Evolutionary conservation across 1,140 invertebrate genomes (phyloP), one percentile per base, ranked within the genome.

Genomic region (Phenacoccus solenopsis): DNA sequence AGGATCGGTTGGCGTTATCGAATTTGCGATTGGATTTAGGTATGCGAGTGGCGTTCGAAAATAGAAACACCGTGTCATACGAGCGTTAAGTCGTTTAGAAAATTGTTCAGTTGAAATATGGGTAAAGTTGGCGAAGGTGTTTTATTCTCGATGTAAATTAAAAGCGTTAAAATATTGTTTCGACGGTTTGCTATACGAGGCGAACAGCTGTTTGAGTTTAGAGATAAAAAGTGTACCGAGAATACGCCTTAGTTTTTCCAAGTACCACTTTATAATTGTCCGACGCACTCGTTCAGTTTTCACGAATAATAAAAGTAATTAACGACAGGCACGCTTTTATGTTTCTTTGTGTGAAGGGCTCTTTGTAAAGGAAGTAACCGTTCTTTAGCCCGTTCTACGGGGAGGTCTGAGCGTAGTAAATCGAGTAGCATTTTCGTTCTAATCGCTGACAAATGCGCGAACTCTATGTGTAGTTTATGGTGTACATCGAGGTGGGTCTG

Each of bases 241-340:
- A 16, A 49, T 16, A 49, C 13, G 20, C n/a, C 4, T 49, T 16
- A 49, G 38, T 49, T 49, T n/a, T n/a, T 49, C 38, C 38, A 49
- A 49, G 38, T 49, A 49, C 38, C 38, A 49, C 38, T 49, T 49
- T 49, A 49, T 49, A 49, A 49, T 49, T 49, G 38, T 49, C 38
- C 12, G 38, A 49, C 38, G 38, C 38, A 49, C 38, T 49, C 38
- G 5, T n/a, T 49, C 5, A 49, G 38, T 49, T 49, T 49, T 49
- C 38, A 49, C 38, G 38, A 49, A 49, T 49, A 49, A 49, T 49
- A 49, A 49, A 49, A 49, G 38, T 49, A 49, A 49, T 49, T 49
- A 49, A 49, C 38, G 38, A 49, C 38, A 49, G 38, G 38, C 38
- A 49, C 38, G 38, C 38, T 49, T 49, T 49, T 49, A 49, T 49